phyloP scores from a whole-genome alignment of 53 echinoderm and acorn worm species.

The Luidia sarsii region DNA sequence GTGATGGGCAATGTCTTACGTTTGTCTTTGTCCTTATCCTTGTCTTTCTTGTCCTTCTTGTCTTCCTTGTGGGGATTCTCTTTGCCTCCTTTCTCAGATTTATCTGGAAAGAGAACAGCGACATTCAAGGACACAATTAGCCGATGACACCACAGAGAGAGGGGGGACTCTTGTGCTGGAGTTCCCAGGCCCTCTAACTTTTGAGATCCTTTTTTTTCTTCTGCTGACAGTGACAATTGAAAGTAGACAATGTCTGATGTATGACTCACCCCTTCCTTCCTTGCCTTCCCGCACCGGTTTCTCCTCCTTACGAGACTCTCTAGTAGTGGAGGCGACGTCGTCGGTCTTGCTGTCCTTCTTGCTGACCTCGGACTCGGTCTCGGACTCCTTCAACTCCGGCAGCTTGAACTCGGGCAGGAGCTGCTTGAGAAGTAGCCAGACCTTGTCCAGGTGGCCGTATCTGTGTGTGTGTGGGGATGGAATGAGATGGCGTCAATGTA shows the following conservation, averaged over 20 bases:
- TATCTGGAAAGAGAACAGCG: too few relatives aligned
- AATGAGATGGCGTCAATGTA: background rate
- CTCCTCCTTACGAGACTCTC: conserved; percentile 76
- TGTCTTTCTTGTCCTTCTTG: conserved; percentile 91
- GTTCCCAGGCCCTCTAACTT: too few relatives aligned
- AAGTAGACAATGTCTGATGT: too few relatives aligned
- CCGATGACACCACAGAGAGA: too few relatives aligned
- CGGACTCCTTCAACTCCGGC: conserved; percentile 64
- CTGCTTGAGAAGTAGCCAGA: conserved; percentile 83
- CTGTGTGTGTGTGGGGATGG: conserved; percentile 23
- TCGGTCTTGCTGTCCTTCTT: conserved; percentile 75
- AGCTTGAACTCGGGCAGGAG: conserved; percentile 93
- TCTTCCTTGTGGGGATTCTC: conserved; percentile 81
- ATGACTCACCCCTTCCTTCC: conserved; percentile 83
- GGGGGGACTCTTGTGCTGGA: too few relatives aligned
- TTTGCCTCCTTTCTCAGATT: conserved; percentile 87
- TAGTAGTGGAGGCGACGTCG: conserved; percentile 64
- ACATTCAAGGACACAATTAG: too few relatives aligned
- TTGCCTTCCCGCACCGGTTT: conserved; percentile 69
- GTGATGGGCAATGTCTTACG: too few relatives aligned
- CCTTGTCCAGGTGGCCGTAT: conserved; percentile 92
- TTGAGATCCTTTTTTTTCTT: too few relatives aligned
- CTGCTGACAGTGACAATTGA: too few relatives aligned
- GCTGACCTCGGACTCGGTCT: conserved; percentile 28
- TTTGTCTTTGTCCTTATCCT: conserved; percentile 91